A percentile compares a stretch with the other conserved stretches of the same genome.
Evolutionary conservation across 1,140 invertebrate genomes (phyloP).

Genomic region (Homarus americanus): DNA sequence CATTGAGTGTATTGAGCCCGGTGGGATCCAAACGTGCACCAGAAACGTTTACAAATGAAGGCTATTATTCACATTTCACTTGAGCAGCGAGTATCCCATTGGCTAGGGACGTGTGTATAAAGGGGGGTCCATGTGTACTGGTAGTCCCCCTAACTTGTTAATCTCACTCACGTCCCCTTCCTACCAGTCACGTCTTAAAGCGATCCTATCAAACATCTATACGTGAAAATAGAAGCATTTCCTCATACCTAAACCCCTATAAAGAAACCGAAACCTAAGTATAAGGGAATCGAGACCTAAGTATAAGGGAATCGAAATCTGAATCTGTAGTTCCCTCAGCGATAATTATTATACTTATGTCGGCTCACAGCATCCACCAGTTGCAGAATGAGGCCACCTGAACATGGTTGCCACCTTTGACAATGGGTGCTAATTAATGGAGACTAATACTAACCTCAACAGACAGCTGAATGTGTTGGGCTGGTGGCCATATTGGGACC

Average conservation of each 20-base stretch:
- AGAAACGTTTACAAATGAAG: constrained; percentile 66
- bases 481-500: neutral
- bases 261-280: no score
- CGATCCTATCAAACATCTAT: neutral
- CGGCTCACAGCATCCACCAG: neutral
- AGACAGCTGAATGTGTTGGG: constrained; percentile 45
- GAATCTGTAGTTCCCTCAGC: neutral
- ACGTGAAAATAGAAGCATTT: no score
- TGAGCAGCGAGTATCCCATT: neutral
- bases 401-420: neutral
- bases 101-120: neutral
- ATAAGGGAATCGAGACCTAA: no score
- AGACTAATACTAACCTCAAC: constrained; percentile 57
- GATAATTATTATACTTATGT: neutral
- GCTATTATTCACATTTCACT: constrained; percentile 62
- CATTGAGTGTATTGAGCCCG: constrained; percentile 63
- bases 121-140: neutral
- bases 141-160: neutral
- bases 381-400: neutral
- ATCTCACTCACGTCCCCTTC: neutral
- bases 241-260: no score
- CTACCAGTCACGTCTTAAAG: neutral
- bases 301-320: no score
- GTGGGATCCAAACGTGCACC: constrained; percentile 27
- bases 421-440: constrained; percentile 65